phyloP scores from a whole-genome alignment of 2,113 vertebrate genomes.

The Australoheros scitulus region DNA sequence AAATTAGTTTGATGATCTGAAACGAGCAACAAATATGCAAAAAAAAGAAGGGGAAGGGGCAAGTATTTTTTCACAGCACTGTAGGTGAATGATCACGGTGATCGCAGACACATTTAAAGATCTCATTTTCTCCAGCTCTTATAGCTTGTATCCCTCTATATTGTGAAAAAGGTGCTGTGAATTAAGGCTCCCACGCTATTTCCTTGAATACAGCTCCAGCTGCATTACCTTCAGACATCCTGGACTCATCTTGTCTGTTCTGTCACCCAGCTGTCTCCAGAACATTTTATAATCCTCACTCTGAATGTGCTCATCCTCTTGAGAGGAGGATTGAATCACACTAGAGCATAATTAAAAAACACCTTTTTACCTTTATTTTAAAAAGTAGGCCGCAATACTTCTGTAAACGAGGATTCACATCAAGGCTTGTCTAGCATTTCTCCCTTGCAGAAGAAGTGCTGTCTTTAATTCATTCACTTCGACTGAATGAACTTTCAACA shows the following conservation, averaged over 20 bases:
- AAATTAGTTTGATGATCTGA: too few relatives aligned
- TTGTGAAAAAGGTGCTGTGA: background rate
- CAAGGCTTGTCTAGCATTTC: background rate
- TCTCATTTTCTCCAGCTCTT: background rate
- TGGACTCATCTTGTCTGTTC: background rate
- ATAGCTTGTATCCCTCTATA: background rate
- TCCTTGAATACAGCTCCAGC: background rate
- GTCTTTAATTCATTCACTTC: background rate
- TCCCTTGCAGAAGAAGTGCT: background rate
- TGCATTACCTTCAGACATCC: background rate
- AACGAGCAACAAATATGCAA: too few relatives aligned
- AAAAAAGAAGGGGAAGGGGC: background rate
- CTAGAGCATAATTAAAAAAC: background rate
- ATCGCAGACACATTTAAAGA: background rate
- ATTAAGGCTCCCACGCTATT: background rate
- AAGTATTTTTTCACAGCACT: background rate
- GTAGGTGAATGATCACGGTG: background rate
- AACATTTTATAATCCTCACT: background rate
- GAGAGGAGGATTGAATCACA: background rate
- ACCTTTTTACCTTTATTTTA: background rate
- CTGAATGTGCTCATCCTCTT: background rate
- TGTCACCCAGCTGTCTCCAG: slow-evolving; percentile 1
- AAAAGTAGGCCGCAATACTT: background rate
- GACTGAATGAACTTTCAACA: background rate
- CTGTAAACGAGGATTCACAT: background rate